Evolutionary conservation across 2,797 vertebrate genomes (phyloP).

Genomic region (Phoebastria nigripes): DNA sequence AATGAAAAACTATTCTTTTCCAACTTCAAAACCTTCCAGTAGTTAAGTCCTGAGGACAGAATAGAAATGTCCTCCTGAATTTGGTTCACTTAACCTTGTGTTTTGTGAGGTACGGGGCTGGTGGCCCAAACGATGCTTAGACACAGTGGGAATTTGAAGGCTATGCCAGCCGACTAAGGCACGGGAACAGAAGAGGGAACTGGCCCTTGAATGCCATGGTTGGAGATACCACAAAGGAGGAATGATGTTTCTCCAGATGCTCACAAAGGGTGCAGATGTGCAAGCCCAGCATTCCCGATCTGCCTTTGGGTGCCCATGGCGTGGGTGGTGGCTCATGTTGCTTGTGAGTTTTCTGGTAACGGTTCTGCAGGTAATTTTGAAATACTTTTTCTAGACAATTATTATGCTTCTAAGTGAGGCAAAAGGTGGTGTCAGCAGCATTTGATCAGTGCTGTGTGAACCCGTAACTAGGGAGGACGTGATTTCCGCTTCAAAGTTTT

Average conservation of each 20-base stretch:
- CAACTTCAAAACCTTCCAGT: neutral
- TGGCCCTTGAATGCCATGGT: neutral
- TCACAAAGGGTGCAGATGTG: neutral
- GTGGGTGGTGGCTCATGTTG: neutral
- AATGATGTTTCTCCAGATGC: neutral
- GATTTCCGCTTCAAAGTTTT: neutral
- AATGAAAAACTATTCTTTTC: neutral
- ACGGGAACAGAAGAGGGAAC: neutral
- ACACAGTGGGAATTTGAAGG: neutral
- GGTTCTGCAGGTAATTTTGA: neutral
- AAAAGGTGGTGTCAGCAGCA: neutral
- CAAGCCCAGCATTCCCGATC: neutral
- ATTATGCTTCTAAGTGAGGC: neutral
- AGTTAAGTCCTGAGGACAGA: neutral
- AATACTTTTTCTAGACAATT: neutral
- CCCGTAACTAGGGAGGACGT: neutral
- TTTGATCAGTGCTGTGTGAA: neutral
- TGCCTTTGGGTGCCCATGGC: neutral
- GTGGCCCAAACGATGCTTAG: neutral
- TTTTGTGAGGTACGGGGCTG: neutral
- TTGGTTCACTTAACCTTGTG: constrained; percentile 5
- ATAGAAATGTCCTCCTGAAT: neutral
- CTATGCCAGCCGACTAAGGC: neutral
- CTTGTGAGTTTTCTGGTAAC: neutral
- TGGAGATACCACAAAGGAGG: neutral